Evolutionary conservation across 2,113 vertebrate genomes (phyloP), one percentile per base, ranked within the genome.

Genomic region (Ardeotis arabs): DNA sequence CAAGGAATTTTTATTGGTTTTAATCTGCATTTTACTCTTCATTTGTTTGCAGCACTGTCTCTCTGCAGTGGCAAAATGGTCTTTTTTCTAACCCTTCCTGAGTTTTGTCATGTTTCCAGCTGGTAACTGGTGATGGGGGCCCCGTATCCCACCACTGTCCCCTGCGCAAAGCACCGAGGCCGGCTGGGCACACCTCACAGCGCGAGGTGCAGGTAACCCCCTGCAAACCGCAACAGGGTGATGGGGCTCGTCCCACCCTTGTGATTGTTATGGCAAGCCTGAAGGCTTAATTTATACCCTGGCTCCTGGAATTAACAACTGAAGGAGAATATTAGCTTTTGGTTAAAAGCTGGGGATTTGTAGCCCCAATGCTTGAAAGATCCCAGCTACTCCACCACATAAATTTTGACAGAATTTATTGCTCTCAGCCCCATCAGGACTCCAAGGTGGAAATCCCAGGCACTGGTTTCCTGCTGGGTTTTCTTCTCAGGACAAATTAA

Each of bases 1-100:
- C 92, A 93, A 80, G 89, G 82, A 89, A 52, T 95, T 92, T 94
- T 94, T 94, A 93, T 91, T 3, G 8, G 45, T 9, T 92, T 95
- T 78, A 92, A 93, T 97, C 85, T 94, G 90, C 15, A 5, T 79
- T 95, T 94, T 93, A 56, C 55, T 89, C 88, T 35, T 37, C 18
- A 0, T 83, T 85, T 89, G 76, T 90, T 90, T 79, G 93, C 39
- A 5, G 72, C 41, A 1, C 56, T 35, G 44, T 24, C 70, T 81
- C 66, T 33, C 33, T 74, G 24, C 68, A 35, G 35, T 35, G 35
- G 35, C 35, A 84, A 70, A 91, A 91, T 12, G 12, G 14, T 39
- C 39, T 39, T 2, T 0, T 31, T 21, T 12, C 17, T 60, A 22
- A 8, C 23, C 39, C 31, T 41, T 44, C 28, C 39, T 45, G 21